Conservation (phyloP, 2,113 vertebrate species). For the Capreolus pygargus region DNA sequence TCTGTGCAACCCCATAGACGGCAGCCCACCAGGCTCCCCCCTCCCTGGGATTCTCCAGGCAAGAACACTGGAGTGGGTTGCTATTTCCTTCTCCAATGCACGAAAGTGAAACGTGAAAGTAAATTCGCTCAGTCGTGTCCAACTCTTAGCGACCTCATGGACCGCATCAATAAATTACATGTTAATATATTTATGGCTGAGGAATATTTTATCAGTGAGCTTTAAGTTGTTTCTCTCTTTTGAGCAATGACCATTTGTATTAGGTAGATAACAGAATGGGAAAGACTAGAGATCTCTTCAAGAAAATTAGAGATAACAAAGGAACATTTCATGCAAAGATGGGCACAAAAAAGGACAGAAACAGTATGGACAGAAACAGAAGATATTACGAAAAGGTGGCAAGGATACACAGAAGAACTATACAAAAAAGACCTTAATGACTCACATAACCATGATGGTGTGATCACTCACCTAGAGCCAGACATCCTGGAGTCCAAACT, state of each 20-base stretch:
- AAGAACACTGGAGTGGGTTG: too few species aligned
- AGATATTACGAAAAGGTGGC: neutral
- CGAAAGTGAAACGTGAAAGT: too few species aligned
- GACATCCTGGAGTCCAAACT: neutral
- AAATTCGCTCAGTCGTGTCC: too few species aligned
- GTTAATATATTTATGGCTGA: neutral
- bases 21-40: too few species aligned
- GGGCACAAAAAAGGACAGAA: neutral
- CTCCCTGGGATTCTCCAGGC: too few species aligned
- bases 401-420: neutral
- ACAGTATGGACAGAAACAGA: neutral
- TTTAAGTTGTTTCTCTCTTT: neutral
- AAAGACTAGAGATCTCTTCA: neutral
- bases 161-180: neutral
- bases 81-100: too few species aligned
- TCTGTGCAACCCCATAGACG: too few species aligned
- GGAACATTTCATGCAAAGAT: neutral
- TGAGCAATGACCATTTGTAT: neutral
- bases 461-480: neutral
- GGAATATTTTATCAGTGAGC: neutral
- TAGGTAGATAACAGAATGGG: neutral
- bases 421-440: neutral
- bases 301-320: neutral
- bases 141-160: too few species aligned
- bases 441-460: neutral